Evolutionary conservation across 2,113 vertebrate genomes (phyloP).

Genomic region (Centropristis striata): DNA sequence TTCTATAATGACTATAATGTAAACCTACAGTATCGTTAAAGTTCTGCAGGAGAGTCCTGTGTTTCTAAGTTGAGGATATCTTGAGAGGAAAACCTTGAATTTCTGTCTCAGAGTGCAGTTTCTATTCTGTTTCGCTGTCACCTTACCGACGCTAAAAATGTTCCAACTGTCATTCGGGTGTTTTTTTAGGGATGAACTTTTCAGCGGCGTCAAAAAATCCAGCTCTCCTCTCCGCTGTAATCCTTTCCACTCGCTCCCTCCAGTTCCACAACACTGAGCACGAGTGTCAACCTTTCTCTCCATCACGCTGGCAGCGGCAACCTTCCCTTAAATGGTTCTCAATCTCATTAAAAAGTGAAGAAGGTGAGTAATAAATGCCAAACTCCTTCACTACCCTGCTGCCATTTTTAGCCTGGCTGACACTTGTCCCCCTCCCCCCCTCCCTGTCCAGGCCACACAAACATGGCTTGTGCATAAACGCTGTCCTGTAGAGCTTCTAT

Average conservation of each 20-base stretch:
- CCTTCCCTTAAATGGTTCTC: slow-evolving; percentile 34
- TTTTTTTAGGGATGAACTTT: slow-evolving; percentile 1
- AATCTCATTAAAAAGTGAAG: slow-evolving; percentile 45
- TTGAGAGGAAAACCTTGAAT: background rate
- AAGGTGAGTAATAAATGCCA: slow-evolving; percentile 62
- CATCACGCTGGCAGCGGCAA: slow-evolving; percentile 5
- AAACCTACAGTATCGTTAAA: background rate
- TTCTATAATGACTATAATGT: accelerated
- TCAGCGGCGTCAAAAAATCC: background rate
- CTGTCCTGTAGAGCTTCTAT: slow-evolving; percentile 39
- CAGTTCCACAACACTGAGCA: slow-evolving; percentile 14
- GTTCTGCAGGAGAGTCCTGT: background rate
- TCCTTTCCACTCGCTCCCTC: background rate
- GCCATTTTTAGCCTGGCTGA: slow-evolving; percentile 38
- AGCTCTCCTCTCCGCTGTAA: background rate
- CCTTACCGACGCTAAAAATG: background rate
- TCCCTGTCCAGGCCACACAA: background rate
- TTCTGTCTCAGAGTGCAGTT: background rate
- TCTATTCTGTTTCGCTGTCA: background rate
- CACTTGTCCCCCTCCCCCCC: background rate
- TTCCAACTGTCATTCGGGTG: slow-evolving; percentile 12
- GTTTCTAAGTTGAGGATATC: background rate
- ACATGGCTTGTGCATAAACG: slow-evolving; percentile 65
- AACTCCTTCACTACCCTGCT: slow-evolving; percentile 11
- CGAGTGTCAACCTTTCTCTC: slow-evolving; percentile 16